A percentile compares a stretch with the other conserved stretches of the same genome.
Evolutionary conservation across 2,113 vertebrate species (phyloP).

Genomic region (Eublepharis macularius): DNA sequence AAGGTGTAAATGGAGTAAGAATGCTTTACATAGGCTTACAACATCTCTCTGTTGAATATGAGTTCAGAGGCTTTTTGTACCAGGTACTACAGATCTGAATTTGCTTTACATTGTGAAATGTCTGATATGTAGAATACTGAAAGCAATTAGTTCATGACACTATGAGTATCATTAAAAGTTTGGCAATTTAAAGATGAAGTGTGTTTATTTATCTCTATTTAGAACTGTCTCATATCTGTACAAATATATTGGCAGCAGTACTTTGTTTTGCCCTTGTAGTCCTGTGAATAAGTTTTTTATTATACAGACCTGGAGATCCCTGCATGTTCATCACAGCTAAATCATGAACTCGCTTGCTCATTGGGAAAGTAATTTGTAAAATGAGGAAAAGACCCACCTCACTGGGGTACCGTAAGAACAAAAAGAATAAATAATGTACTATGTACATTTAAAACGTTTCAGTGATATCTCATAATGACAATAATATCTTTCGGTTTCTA

Average conservation of each 20-base stretch:
- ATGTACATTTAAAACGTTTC: neutral
- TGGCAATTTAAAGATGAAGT: accelerated
- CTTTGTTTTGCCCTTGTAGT: neutral
- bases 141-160: neutral
- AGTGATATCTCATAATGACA: neutral
- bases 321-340: neutral
- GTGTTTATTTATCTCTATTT: neutral
- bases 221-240: neutral
- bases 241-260: neutral
- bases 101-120: neutral
- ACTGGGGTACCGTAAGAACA: neutral
- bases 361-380: neutral
- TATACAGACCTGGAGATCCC: neutral
- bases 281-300: neutral
- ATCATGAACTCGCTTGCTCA: neutral
- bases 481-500: neutral
- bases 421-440: neutral
- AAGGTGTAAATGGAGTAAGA: constrained; percentile 35
- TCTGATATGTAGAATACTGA: neutral
- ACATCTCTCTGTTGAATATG: accelerated
- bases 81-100: neutral
- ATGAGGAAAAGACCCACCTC: neutral
- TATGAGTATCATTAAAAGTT: neutral
- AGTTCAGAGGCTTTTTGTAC: neutral
- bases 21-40: neutral